Percentiles rank a stretch among this genome's conserved stretches.
phyloP scores from a whole-genome alignment of 2,888 invertebrate genomes.

The Spialia ferax region DNA sequence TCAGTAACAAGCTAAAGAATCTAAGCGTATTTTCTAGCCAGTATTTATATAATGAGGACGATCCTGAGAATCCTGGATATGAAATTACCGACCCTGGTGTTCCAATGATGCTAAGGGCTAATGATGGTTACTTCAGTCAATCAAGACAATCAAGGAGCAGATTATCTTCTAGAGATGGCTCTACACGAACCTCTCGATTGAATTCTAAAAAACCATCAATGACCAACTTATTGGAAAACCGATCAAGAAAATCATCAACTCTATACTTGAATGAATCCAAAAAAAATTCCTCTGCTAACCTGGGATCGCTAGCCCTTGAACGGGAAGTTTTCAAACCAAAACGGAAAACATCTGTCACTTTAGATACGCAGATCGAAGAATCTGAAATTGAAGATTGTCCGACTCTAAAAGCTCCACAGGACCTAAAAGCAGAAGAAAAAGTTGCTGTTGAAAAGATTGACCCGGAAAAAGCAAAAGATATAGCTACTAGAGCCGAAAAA shows the following conservation, averaged over 20 bases:
- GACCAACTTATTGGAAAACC: conserved; percentile 76
- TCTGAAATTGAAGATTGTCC: conserved; percentile 84
- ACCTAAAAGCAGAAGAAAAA: conserved; percentile 83
- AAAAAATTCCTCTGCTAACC: conserved; percentile 75
- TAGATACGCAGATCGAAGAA: conserved; percentile 76
- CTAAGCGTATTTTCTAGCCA: conserved; percentile 87
- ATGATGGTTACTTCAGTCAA: conserved; percentile 88
- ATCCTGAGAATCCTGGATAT: conserved; percentile 87
- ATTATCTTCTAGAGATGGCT: conserved; percentile 74
- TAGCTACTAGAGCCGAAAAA: conserved; percentile 72
- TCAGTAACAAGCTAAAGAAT: conserved; percentile 76
- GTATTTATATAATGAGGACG: conserved; percentile 88
- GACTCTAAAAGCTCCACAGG: conserved; percentile 81
- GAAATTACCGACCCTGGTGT: conserved; percentile 89
- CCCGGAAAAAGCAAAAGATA: conserved; percentile 71
- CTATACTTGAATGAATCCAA: conserved; percentile 82
- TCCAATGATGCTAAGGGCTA: conserved; percentile 89
- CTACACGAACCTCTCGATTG: conserved; percentile 75
- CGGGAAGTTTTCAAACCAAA: conserved; percentile 71
- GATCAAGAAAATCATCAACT: conserved; percentile 78
- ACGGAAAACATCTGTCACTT: conserved; percentile 72
- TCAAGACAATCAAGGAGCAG: conserved; percentile 77
- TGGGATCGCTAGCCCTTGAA: conserved; percentile 68
- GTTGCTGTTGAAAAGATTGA: conserved; percentile 74
- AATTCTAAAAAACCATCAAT: conserved; percentile 80